Base-by-base conservation (phyloP, 2,888 invertebrate species). In the Barypeithes pellucidus region DNA sequence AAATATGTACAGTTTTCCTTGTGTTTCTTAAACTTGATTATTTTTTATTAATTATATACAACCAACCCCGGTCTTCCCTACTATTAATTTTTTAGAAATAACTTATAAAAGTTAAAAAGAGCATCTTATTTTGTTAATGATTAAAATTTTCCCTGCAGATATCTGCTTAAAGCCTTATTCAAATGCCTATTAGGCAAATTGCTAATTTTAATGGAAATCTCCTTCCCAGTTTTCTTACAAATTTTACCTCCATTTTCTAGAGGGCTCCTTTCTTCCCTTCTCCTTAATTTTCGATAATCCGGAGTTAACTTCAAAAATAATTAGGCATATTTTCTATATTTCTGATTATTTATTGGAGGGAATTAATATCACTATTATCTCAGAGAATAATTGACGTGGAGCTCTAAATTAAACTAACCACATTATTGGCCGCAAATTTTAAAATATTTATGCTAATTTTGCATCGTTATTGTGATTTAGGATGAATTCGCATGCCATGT, bases 41-140 rank as follows among this genome's bases (percentile, higher is more conserved):
- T n/a, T n/a, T n/a, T n/a, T n/a, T n/a, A n/a, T n/a, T n/a, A n/a
- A n/a, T n/a, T n/a, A n/a, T n/a, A n/a, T n/a, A n/a, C n/a, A n/a
- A n/a, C n/a, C n/a, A n/a, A n/a, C n/a, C n/a, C n/a, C n/a, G n/a
- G n/a, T n/a, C n/a, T n/a, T n/a, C n/a, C n/a, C n/a, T 24, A 24
- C 24, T 24, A 24, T 24, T 24, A 24, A 29, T 39, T 39, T 39
- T n/a, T 39, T n/a, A n/a, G n/a, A 12, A 12, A 39, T 39, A 59
- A 36, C 59, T 20, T 20, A 33, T 33, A 9, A 5, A 8, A 18
- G 20, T 47, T 47, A 50, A 24, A 39, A 57, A 70, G 54, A 68
- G 43, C 41, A 57, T 18, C 70, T 33, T 36, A 63, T 63, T 70
- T 43, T 70, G 33, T 39, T 33, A 47, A 63, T 57, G 50, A 24